Evolutionary conservation across 2,888 invertebrate species (phyloP), one percentile per base, ranked within the genome.

Genomic region (Sepiola atlantica): DNA sequence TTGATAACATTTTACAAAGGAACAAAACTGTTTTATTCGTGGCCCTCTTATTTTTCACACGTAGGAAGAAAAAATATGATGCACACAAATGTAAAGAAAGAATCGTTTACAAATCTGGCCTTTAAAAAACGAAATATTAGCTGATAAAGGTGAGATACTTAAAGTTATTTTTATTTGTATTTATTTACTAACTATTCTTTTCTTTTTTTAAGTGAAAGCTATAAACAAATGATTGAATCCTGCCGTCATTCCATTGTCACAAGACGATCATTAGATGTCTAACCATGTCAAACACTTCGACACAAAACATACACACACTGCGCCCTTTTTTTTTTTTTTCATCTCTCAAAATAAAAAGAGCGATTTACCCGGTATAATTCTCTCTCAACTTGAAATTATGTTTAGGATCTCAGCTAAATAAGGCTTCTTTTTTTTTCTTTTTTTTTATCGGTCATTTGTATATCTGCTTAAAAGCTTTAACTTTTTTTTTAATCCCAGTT

Each of bases 191-290:
- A 4, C 45, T 4, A 8, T 45, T 45, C 8, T 45, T 45, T 45
- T 2, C 8, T 45, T 45, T 45, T 45, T 45, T 45, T 45, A 77
- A 28, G n/a, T 77, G 28, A 28, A 77, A 77, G 77, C n/a, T 77
- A 77, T 77, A 77, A 77, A 77, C 77, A 77, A 77, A 77, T 77
- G 77, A 77, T 77, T 77, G 45, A 92, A 92, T 92, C 92, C 92
- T 92, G 92, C 92, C 92, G 54, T 92, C 45, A 92, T 92, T 45
- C 92, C 92, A 35, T 54, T 92, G 28, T 92, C 35, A 92, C 21
- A 35, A 54, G 92, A 92, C n/a, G n/a, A n/a, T 92, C 54, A 45
- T 92, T 92, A 92, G 54, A 92, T 92, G 92, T 92, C 54, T 45
- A 92, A 92, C 77, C 77, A 77, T 77, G n/a, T 77, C 77, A 77